Conservation (phyloP, 2,888 invertebrate species). For the Timandra comae region DNA sequence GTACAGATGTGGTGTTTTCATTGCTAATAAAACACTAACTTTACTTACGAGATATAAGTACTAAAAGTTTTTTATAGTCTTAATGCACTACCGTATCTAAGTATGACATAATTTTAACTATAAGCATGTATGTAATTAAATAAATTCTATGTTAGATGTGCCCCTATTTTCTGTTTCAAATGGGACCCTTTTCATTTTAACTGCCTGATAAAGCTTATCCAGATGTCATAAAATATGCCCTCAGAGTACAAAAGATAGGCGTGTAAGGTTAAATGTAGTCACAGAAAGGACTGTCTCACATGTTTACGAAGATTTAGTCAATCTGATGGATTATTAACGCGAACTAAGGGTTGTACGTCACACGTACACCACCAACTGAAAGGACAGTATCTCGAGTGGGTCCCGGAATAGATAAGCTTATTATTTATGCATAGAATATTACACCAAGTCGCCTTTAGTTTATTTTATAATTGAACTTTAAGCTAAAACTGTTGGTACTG, state of each 20-base stretch:
- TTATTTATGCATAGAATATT: conserved; percentile 54
- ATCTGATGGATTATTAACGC: conserved; percentile 58
- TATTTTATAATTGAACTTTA: conserved; percentile 20
- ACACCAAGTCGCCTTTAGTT: conserved; percentile 28
- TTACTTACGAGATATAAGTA: conserved; percentile 21
- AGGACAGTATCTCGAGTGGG: conserved; percentile 29
- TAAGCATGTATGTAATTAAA: conserved; percentile 27
- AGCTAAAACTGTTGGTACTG: too few species aligned
- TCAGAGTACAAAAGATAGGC: conserved; percentile 31
- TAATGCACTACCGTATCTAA: too few species aligned
- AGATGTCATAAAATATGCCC: conserved; percentile 35
- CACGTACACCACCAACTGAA: conserved; percentile 37
- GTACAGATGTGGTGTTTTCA: conserved; percentile 12
- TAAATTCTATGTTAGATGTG: conserved; percentile 23
- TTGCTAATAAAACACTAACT: conserved; percentile 24
- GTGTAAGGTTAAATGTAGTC: conserved; percentile 20
- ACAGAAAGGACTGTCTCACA: conserved; percentile 29
- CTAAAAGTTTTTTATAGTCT: too few species aligned
- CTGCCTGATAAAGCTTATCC: conserved; percentile 37
- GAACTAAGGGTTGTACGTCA: conserved; percentile 39
- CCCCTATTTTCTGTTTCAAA: conserved; percentile 29
- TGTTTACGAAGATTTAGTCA: conserved; percentile 51
- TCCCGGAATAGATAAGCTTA: conserved; percentile 47
- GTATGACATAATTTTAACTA: conserved; percentile 9
- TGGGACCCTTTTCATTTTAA: conserved; percentile 37